Evolutionary conservation across 2,797 vertebrate genomes (phyloP), one percentile per base, ranked within the genome.

Genomic region (Bovichtus variegatus): DNA sequence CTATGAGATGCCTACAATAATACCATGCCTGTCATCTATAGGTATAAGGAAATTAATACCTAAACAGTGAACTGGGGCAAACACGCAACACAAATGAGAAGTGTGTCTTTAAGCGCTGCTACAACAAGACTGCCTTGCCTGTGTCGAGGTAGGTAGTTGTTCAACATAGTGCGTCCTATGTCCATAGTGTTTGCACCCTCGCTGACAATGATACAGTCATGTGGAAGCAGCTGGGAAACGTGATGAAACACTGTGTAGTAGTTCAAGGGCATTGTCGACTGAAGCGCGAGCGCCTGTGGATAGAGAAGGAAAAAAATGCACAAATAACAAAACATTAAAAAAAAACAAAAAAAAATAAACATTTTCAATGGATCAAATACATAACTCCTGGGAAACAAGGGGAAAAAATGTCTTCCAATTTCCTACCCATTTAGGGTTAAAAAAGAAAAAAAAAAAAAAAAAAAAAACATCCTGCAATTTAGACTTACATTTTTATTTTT

Each of bases 181-280:
- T 99, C 98, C 98, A 99, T 99, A 31, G 98, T 99, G 86, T 99
- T 99, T 60, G 98, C 97, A 47, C 98, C 98, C 84, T 99, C 98
- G 1, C 97, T 99, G 25, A 99, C 96, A 53, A 99, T 94, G 89
- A 99, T 92, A 86, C 97, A 97, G 89, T 99, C 96, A 19, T 81
- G 93, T 61, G 98, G 97, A 79, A 99, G 86, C 40, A 97, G 91
- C 64, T 97, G 92, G 78, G 95, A 94, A 61, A 99, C 82, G 58
- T 96, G 95, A 82, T 96, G 95, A 87, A 99, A 99, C 25, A 96
- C 97, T 0, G 94, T 97, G 81, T 99, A 99, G 83, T 99, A 99
- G 92, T 97, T 99, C 97, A 99, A 97, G 64, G 96, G 97, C 76
- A 96, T 47, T 2, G 94, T 91, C 3, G 90, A 90, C 82, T 90